Conservation (phyloP, 92 coral and sea anemone genomes). For the Phenganax marumi region DNA sequence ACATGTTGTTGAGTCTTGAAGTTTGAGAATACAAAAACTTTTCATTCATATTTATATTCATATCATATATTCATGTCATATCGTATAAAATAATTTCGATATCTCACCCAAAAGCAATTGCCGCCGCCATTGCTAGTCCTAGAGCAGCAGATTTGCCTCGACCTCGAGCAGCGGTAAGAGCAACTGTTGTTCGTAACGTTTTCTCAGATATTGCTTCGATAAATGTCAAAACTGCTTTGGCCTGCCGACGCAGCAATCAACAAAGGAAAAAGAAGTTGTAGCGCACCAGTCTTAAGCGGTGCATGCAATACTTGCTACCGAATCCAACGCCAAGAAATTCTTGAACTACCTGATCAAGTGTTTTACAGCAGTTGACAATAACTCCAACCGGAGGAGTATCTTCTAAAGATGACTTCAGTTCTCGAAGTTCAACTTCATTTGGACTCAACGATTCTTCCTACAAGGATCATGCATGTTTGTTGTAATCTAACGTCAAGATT, state of each 20-base stretch:
- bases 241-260: slow-evolving; percentile 49
- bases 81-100: neutral
- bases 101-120: slow-evolving; percentile 91
- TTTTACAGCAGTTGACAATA: slow-evolving; percentile 79
- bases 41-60: no score
- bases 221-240: slow-evolving; percentile 91
- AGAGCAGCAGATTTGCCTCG: slow-evolving; percentile 99
- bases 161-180: slow-evolving; percentile 96
- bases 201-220: slow-evolving; percentile 96
- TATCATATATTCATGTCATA: no score
- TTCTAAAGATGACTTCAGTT: slow-evolving; percentile 83
- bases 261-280: neutral
- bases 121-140: slow-evolving; percentile 90
- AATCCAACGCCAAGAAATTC: neutral
- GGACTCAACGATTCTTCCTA: slow-evolving; percentile 81
- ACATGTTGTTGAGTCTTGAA: no score
- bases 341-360: slow-evolving; percentile 77
- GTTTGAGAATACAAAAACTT: no score
- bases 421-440: slow-evolving; percentile 73
- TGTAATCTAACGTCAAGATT: no score
- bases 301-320: neutral
- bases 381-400: slow-evolving; percentile 96
- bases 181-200: slow-evolving; percentile 85
- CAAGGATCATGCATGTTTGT: neutral
- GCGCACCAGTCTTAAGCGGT: neutral